These are phyloP conservation scores for Acridotheres tristis DNA, from an alignment of 2,797 vertebrate species.

Conservation along the genomic window DNA sequence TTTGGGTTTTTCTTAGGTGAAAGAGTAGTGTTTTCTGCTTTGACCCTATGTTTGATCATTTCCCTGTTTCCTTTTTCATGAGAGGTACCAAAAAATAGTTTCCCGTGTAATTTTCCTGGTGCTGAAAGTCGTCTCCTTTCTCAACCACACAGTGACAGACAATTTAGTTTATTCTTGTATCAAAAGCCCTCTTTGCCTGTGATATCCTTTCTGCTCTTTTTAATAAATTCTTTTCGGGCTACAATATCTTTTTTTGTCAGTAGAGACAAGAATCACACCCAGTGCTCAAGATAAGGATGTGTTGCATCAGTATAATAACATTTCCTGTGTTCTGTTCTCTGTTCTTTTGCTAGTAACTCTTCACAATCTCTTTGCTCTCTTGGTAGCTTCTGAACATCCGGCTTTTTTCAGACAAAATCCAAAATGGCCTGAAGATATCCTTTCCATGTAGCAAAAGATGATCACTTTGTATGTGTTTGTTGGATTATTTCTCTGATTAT, in stretches of 20 bases:
- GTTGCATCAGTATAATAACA: neutral
- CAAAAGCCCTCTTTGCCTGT: neutral
- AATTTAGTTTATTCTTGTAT: neutral
- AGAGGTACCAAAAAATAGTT: neutral
- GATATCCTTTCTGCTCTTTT: neutral
- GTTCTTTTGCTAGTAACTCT: neutral
- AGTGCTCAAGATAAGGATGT: neutral
- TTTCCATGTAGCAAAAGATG: neutral
- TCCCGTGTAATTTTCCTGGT: neutral
- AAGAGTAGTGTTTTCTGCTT: neutral
- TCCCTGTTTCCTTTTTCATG: neutral
- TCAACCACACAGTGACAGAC: neutral
- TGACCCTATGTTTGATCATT: neutral
- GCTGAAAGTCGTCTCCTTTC: neutral
- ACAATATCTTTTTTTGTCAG: neutral
- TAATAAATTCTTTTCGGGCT: neutral
- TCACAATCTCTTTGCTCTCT: neutral
- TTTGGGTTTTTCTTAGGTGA: neutral
- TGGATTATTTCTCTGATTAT: neutral
- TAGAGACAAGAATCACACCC: neutral
- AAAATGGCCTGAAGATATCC: neutral
- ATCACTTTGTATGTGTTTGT: neutral
- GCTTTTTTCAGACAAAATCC: neutral
- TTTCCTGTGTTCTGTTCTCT: constrained; percentile 49
- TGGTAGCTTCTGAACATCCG: neutral